These are phyloP conservation scores for Micrasema minimum DNA, from an alignment of 1,140 invertebrate species.

Conservation along the genomic window DNA sequence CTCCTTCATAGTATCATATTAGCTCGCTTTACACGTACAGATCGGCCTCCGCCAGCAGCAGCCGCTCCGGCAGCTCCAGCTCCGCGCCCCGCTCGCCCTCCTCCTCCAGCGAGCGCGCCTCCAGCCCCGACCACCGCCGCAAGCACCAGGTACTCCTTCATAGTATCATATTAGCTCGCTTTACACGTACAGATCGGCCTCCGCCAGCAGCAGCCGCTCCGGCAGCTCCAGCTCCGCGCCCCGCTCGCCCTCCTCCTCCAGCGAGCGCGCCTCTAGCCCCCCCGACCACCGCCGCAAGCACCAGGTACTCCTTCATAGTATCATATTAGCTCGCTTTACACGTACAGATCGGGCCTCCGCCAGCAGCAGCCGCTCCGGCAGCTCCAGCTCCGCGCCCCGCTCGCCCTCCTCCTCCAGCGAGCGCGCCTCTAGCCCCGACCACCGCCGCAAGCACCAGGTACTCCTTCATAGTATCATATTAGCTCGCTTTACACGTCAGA, in stretches of 20 bases:
- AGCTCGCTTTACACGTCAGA: no score
- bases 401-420: slow-evolving; percentile 65
- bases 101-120: slow-evolving; percentile 63
- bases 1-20: no score
- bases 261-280: slow-evolving; percentile 61
- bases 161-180: no score
- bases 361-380: slow-evolving; percentile 61
- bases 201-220: slow-evolving; percentile 62
- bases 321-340: no score
- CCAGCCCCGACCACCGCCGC: slow-evolving; percentile 56
- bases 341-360: no score
- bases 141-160: slow-evolving; percentile 57
- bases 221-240: slow-evolving; percentile 62
- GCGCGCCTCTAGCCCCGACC: slow-evolving; percentile 59
- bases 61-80: slow-evolving; percentile 63
- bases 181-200: no score
- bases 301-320: no score
- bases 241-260: slow-evolving; percentile 63
- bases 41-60: slow-evolving; percentile 62
- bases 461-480: no score
- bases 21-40: no score
- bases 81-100: slow-evolving; percentile 62
- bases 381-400: slow-evolving; percentile 62
- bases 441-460: slow-evolving; percentile 56
- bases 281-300: slow-evolving; percentile 56